phyloP scores from a whole-genome alignment of 2,797 vertebrate species.

The Euphonia xanthogaster region DNA sequence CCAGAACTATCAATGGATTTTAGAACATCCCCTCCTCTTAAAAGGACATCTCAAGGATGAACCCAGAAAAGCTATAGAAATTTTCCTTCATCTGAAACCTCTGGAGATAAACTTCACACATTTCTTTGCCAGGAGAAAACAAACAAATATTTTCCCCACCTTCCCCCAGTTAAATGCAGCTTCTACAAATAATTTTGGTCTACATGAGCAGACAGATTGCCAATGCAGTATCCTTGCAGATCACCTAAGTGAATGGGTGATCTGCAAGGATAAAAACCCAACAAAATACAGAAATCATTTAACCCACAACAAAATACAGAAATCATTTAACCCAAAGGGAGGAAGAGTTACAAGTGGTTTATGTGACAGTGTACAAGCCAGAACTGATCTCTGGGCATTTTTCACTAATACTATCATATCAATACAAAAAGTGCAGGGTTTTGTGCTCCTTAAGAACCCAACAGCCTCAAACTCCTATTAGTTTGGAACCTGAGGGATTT shows the following conservation, averaged over 20 bases:
- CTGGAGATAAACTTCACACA: background rate
- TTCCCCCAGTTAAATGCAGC: background rate
- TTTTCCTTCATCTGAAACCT: background rate
- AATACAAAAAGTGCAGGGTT: background rate
- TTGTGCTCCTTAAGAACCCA: background rate
- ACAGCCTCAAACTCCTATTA: background rate
- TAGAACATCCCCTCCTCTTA: background rate
- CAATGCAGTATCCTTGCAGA: background rate
- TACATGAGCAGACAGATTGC: background rate
- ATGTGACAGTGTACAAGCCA: rapidly evolving
- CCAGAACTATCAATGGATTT: background rate
- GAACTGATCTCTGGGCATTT: background rate
- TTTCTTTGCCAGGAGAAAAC: background rate
- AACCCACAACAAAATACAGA: background rate
- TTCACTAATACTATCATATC: background rate
- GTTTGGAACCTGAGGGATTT: background rate
- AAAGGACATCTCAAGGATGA: background rate
- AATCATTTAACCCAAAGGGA: background rate
- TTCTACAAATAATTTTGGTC: background rate
- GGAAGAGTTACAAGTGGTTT: background rate
- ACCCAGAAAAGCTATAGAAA: background rate
- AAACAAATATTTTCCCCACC: background rate
- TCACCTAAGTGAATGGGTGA: background rate
- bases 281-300: background rate
- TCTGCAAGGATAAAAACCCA: background rate